Evolutionary conservation across 2,888 invertebrate species (phyloP).

Genomic region (Leptinotarsa tumamoca): DNA sequence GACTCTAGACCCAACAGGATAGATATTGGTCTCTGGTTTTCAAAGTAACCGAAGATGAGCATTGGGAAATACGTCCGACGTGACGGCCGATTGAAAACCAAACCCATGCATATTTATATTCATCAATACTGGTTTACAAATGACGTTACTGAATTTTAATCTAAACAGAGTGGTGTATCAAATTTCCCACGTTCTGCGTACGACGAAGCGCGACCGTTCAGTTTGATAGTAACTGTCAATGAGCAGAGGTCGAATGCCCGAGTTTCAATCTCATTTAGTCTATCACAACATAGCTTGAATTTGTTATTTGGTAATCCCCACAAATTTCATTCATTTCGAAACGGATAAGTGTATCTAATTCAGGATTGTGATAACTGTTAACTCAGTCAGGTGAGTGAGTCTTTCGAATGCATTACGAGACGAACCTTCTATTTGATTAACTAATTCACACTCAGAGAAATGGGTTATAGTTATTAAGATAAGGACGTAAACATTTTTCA

Average conservation of each 20-base stretch:
- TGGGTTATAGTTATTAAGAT: too few species aligned
- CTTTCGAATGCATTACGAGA: too few species aligned
- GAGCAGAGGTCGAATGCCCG: background rate
- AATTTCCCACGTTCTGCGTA: conserved; percentile 13
- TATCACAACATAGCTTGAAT: background rate
- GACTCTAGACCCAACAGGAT: too few species aligned
- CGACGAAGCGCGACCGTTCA: background rate
- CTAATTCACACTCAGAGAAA: too few species aligned
- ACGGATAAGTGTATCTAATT: conserved; percentile 1
- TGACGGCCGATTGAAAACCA: too few species aligned
- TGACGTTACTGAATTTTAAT: background rate
- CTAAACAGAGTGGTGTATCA: background rate
- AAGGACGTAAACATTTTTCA: too few species aligned
- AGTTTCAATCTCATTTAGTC: background rate
- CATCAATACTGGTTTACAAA: background rate
- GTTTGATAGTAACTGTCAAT: background rate
- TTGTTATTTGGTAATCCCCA: background rate
- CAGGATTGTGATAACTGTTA: background rate
- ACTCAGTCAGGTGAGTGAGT: background rate
- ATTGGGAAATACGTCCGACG: too few species aligned
- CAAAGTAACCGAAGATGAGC: too few species aligned
- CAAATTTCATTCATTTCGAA: background rate
- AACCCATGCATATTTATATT: background rate
- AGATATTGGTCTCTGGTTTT: too few species aligned
- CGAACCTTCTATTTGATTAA: too few species aligned